Base-by-base conservation (phyloP, 2,888 invertebrate genomes). In the Tromatobia lineatoria region DNA sequence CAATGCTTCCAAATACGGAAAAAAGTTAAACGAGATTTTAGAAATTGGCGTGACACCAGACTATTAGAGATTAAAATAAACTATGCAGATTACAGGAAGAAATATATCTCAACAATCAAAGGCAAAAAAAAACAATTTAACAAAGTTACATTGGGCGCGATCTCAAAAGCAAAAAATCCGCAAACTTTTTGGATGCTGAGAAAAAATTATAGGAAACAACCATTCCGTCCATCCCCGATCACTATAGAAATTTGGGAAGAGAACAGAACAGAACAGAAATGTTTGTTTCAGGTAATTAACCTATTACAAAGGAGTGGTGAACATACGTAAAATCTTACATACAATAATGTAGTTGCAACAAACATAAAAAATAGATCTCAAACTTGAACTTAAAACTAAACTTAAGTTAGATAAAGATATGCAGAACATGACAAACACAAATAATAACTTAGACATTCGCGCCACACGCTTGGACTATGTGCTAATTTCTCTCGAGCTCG, bases 121-220 rank as follows among this genome's bases (percentile, higher is more conserved):
- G 20, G 15, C 18, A 69, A 42, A 34, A 69, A 69, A 45, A 42
- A 69, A 69, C 45, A 38, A 69, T 47, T 38, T 47, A 23, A 15
- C 20, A 23, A 69, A 25, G 47, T n/a, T 42, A 69, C 47, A 25
- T n/a, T n/a, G 7, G 47, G 23, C 11, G 69, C 20, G 47, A 45
- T 69, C 38, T 47, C 23, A 15, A 15, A 47, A 47, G 47, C 47
- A 52, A 52, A 52, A 52, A 52, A 52, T 20, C 52, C 52, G 52
- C 52, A 52, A 52, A 52, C 52, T 7, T 52, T 52, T 52, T 52
- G 20, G 52, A 20, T 20, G 52, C 20, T 52, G 52, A 20, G 20
- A 20, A 52, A 52, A 52, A 52, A 52, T 10, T 52, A 52, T 52
- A 52, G 52, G 52, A 52, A 52, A 52, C 20, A 52, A 52, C 52